Conservation (phyloP, 1,140 invertebrate species). For the Lepidotrigona ventralis region DNA sequence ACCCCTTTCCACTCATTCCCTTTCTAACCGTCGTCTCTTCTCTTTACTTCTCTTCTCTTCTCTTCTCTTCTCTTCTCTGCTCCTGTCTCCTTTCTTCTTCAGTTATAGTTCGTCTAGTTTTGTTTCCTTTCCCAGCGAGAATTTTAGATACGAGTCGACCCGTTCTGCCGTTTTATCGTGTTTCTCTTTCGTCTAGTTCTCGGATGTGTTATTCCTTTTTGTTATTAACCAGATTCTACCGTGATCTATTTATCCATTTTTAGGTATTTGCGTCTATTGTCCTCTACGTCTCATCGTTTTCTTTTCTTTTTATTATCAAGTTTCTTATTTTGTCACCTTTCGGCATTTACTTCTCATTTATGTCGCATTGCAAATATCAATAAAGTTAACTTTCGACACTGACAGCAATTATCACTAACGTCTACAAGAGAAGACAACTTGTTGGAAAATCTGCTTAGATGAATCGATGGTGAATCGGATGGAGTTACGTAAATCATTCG, state of each 20-base stretch:
- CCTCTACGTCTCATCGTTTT: neutral
- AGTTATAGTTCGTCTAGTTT: neutral
- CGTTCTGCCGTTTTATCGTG: conserved; percentile 14
- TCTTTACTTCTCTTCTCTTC: conserved; percentile 36
- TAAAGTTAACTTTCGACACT: conserved; percentile 34
- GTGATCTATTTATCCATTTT: neutral
- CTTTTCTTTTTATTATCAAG: conserved; percentile 13
- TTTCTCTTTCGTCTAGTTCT: conserved; percentile 40
- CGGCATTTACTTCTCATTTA: too few species aligned
- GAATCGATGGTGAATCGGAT: neutral
- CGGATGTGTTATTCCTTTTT: neutral
- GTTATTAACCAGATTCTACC: conserved; percentile 25
- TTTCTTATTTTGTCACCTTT: neutral
- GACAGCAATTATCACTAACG: conserved; percentile 56
- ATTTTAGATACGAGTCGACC: conserved; percentile 2
- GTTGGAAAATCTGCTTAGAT: neutral
- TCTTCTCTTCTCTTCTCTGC: conserved; percentile 31
- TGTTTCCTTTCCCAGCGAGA: neutral
- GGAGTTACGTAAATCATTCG: neutral
- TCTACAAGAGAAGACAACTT: conserved; percentile 31
- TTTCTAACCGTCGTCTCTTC: conserved; percentile 66
- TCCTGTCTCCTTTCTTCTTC: conserved; percentile 8
- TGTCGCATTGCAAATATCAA: neutral
- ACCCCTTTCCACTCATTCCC: conserved; percentile 59
- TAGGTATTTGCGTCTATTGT: neutral